Evolutionary conservation across 2,797 vertebrate species (phyloP).

Genomic region (Myripristis murdjan): DNA sequence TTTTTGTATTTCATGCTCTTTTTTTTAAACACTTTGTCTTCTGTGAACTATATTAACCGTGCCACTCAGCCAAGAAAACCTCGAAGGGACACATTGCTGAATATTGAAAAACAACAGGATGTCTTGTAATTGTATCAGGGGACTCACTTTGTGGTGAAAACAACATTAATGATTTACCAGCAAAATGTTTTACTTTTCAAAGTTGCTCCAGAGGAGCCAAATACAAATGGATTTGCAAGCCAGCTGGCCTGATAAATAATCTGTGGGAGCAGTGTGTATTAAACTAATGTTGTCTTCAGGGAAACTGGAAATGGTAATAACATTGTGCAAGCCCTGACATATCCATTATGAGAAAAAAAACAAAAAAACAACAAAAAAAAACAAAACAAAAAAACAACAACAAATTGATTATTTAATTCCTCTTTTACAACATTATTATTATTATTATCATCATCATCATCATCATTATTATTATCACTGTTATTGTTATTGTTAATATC

Average conservation of each 20-base stretch:
- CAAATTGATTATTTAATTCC: not conserved
- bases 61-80: too few relatives aligned
- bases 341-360: not conserved
- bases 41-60: too few relatives aligned
- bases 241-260: not conserved
- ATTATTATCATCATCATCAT: too few relatives aligned
- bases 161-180: not conserved
- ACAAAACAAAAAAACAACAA: too few relatives aligned
- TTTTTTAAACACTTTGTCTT: too few relatives aligned
- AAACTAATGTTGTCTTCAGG: not conserved
- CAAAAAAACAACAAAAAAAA: too few relatives aligned
- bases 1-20: too few relatives aligned
- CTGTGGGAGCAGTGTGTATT: not conserved
- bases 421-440: not conserved
- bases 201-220: not conserved
- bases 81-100: too few relatives aligned
- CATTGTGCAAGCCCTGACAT: not conserved
- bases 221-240: not conserved
- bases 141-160: not conserved
- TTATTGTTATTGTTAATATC: too few relatives aligned
- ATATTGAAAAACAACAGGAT: too few relatives aligned
- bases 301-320: not conserved
- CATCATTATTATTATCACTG: too few relatives aligned
- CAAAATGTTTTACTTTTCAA: not conserved
- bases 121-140: too few relatives aligned